Evolutionary conservation across 2,888 invertebrate species (phyloP), one percentile per base, ranked within the genome.

Genomic region (Amorpha juglandis): DNA sequence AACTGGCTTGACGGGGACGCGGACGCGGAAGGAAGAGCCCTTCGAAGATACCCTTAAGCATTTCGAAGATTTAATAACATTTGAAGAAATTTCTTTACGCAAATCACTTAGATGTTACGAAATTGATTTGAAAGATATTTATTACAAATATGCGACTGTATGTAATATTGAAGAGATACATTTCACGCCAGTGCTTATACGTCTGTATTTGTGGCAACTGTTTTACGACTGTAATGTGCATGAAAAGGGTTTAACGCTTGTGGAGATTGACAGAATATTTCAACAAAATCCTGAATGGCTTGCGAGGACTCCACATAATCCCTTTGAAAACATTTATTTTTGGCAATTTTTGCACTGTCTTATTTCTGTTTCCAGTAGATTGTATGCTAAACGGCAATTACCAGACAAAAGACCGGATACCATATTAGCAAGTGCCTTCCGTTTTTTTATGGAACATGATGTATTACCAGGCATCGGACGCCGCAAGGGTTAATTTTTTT

Each of bases 261-360:
- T 92, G 2, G 90, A 95, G 64, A 91, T 94, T 6, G 95, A 95
- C 78, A 78, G 81, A 55, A 81, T 93, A 68, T 88, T 94, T 71
- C 86, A 91, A 70, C 75, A 86, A 69, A 94, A 94, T 74, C 89
- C 90, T 0, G 85, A 87, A 63, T 92, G 93, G 87, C 82, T 94
- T 1, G 79, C 94, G 1, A 87, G 84, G 66, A 80, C 81, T 4
- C 79, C 88, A 0, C 94, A 95, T 73, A 76, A 93, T 74, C 95
- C 95, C 0, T 95, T 95, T 75, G 95, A 95, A 74, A 92, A 89
- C 72, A 91, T 95, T 74, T 94, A 94, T 78, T 94, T 94, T 75
- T 95, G 95, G 94, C 95, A 95, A 79, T 95, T 95, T 80, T 67
- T 95, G 47, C 94, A 95, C 68, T 92, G 94, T 47, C 73, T 95